These are phyloP conservation scores for Tetrapedia diversipes DNA, from an alignment of 2,888 invertebrate species.

Conservation along the genomic window DNA sequence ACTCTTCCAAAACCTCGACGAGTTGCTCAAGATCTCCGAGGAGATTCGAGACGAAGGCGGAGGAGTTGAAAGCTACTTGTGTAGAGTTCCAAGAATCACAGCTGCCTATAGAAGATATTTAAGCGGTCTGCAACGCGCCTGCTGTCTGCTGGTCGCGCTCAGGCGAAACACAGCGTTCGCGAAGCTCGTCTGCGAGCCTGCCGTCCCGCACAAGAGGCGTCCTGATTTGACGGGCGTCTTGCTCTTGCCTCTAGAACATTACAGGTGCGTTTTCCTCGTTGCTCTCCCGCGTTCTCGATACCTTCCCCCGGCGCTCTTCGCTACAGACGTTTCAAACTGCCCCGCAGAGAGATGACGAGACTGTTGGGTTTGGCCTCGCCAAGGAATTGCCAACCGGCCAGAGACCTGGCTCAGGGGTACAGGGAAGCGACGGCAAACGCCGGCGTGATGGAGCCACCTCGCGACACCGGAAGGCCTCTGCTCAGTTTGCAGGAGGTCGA, in stretches of 20 bases:
- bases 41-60: conserved; percentile 93
- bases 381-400: conserved; percentile 78
- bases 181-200: conserved; percentile 91
- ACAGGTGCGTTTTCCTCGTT: conserved; percentile 82
- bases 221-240: conserved; percentile 94
- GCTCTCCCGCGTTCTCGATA: too few species aligned
- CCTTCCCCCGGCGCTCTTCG: too few species aligned
- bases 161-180: conserved; percentile 89
- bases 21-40: conserved; percentile 91
- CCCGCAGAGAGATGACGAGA: conserved; percentile 80
- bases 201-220: conserved; percentile 89
- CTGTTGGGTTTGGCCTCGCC: conserved; percentile 78
- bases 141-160: conserved; percentile 89
- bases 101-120: conserved; percentile 92
- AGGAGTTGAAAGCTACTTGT: conserved; percentile 85
- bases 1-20: conserved; percentile 93
- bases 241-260: conserved; percentile 93
- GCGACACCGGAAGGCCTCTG: conserved; percentile 90
- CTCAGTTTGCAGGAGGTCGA: conserved; percentile 93
- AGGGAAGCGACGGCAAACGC: conserved; percentile 93
- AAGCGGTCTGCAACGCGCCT: conserved; percentile 92
- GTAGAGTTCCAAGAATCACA: conserved; percentile 89
- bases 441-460: conserved; percentile 93
- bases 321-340: too few species aligned
- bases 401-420: conserved; percentile 84